Base-by-base conservation (phyloP, 2,113 vertebrate genomes). In the Tupaia tana region DNA sequence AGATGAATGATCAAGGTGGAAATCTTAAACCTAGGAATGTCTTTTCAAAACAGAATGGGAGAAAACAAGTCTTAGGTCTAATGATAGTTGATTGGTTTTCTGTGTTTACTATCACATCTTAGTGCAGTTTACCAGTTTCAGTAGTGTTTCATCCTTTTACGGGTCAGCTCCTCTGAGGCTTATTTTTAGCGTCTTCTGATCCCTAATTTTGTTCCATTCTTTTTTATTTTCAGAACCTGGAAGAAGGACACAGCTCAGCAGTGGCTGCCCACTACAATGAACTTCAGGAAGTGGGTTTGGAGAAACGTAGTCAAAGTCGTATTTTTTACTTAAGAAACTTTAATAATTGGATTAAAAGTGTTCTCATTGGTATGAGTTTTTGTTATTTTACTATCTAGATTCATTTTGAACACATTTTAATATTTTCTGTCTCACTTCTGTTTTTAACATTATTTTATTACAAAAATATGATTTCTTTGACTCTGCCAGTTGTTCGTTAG, bases 281-380 rank as follows among this genome's bases (percentile, higher is more conserved):
- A 11, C 99, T 99, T 80, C 99, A 99, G 97, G 99, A 99, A 96
- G 98, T 99, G 27, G 99, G 99, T 10, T 97, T 99, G 92, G 99
- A 98, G 27, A 99, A 98, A 43, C 99, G 99, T 24, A 99, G 98
- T 96, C 99, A 98, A 91, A 99, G 99, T 97, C 98, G 99, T 81
- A 99, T 99, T 95, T 99, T 99, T 98, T 99, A 99, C 98, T 98
- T 99, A 98, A 99, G 99, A 91, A 99, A 99, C 98, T 99, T 99
- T 96, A 99, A 99, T 98, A 99, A 99, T 97, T 99, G 99, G 99
- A 98, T 99, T 90, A 99, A 99, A 98, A 99, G 99, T 1, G 98
- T 99, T 77, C 98, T 99, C 70, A 99, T 99, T 75, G 99, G 99
- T 99, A 99, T 97, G 98, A 92, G 58, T 95, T 2, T 24, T 63